phyloP scores from a whole-genome alignment of 92 coral and sea anemone species.

The Chrysogorgia sp. region DNA sequence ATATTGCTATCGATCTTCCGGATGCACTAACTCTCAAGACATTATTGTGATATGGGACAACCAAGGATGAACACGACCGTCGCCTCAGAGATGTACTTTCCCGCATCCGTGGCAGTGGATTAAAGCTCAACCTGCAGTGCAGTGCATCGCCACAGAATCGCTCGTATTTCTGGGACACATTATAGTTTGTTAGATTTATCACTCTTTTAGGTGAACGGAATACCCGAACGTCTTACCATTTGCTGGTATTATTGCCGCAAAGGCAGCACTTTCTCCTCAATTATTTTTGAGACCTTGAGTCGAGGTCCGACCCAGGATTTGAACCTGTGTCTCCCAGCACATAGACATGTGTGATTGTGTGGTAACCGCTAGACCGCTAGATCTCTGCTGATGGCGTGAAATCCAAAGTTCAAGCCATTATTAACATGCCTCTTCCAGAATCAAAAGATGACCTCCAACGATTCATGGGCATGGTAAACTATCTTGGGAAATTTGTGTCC shows the following conservation, averaged over 20 bases:
- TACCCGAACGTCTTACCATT: too few relatives aligned
- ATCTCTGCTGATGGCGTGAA: constrained; percentile 6
- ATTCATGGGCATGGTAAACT: too few relatives aligned
- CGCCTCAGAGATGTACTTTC: not conserved
- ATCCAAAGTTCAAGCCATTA: constrained; percentile 18
- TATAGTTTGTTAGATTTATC: too few relatives aligned
- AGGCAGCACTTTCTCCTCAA: too few relatives aligned
- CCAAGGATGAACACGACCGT: constrained; percentile 5
- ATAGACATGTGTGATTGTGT: too few relatives aligned
- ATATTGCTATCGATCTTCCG: not conserved
- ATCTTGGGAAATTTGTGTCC: too few relatives aligned
- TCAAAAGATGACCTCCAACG: constrained; percentile 14
- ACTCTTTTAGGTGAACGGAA: too few relatives aligned
- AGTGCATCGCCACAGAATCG: not conserved
- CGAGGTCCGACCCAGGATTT: too few relatives aligned
- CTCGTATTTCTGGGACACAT: constrained; percentile 25
- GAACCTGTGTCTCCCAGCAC: too few relatives aligned
- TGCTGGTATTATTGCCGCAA: too few relatives aligned
- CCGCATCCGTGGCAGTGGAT: not conserved
- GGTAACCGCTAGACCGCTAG: too few relatives aligned
- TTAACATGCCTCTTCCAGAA: not conserved
- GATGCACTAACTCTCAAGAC: constrained; percentile 5
- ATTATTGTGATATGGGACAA: not conserved
- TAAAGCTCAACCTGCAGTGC: constrained; percentile 10
- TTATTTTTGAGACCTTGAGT: too few relatives aligned